Conservation (phyloP, 37 sponge, comb jelly and placozoan genomes). For the Sycon ciliatum region DNA sequence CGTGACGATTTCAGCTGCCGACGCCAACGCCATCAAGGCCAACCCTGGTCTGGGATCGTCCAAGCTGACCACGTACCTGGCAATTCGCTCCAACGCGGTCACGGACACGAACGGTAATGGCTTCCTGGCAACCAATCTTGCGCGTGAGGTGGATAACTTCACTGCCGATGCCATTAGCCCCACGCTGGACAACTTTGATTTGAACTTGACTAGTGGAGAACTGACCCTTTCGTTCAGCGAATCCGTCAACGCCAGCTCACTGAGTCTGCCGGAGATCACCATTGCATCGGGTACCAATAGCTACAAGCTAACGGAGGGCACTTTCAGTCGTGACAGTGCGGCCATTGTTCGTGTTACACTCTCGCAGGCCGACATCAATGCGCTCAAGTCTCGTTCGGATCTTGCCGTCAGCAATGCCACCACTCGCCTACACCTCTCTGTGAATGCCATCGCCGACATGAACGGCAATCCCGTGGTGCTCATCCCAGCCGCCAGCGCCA, state of each 20-base stretch:
- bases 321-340: not conserved
- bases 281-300: not conserved
- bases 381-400: slow-evolving; percentile 43
- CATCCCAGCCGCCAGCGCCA: not conserved
- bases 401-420: slow-evolving; percentile 34
- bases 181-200: slow-evolving; percentile 34
- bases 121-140: not conserved
- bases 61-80: slow-evolving; percentile 46
- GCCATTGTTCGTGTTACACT: not conserved
- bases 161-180: slow-evolving; percentile 52
- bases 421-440: slow-evolving; percentile 17
- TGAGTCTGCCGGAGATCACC: not conserved
- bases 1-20: slow-evolving; percentile 27
- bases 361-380: slow-evolving; percentile 33
- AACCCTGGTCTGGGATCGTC: slow-evolving; percentile 38
- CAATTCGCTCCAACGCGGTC: slow-evolving; percentile 26
- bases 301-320: not conserved
- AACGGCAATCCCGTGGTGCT: slow-evolving; percentile 42
- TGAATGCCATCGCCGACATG: slow-evolving; percentile 47
- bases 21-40: slow-evolving; percentile 64
- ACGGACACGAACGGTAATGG: slow-evolving; percentile 54
- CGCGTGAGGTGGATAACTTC: slow-evolving; percentile 24
- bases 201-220: slow-evolving; percentile 59
- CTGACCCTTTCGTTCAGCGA: slow-evolving; percentile 56
- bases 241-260: not conserved